Base-by-base conservation (phyloP, 1,140 invertebrate genomes). In the Drosophila teissieri region DNA sequence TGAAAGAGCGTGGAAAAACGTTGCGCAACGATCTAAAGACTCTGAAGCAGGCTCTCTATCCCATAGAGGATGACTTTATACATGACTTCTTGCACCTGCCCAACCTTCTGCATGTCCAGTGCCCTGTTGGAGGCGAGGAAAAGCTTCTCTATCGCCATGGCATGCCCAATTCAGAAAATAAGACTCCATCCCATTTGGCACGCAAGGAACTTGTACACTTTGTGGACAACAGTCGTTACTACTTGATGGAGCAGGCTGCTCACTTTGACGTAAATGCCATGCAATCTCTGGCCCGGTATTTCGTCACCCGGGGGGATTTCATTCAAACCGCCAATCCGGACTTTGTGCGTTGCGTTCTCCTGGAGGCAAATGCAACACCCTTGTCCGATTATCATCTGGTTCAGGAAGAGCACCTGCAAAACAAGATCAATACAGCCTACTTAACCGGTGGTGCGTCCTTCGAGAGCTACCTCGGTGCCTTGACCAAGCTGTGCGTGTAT, bases 371-470 rank as follows among this genome's bases (percentile, higher is more conserved):
- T 73, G 94, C 94, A 4, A 85, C 93, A 0, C 91, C 94, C 42
- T 91, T 94, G 61, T 70, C 42, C 0, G 67, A 93, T 15, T 91
- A 94, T n/a, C 94, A 95, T 60, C 70, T 94, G 1, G 76, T 95
- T 3, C 58, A 93, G 39, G 88, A 93, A 34, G 86, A 91, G n/a
- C 88, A 93, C 1, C 46, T 93, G 44, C 86, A 93, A 3, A 92
- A 93, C 24, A 92, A 91, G 40, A 73, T 92, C 17, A 92, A 93
- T 34, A 90, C 91, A 5, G 92, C 95, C 31, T 94, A 95, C 88
- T 82, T 96, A 15, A 93, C 94, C 0, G 95, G 95, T 4, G 93
- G 93, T 37, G 93, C 93, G 0, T 94, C 94, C 60, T 88, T 95
- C 6, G 83, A 92, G 52, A 92, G 95, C 2, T 94, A 95, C 42